Conservation (phyloP, 2,797 vertebrate genomes). For the Danio kyathit region DNA sequence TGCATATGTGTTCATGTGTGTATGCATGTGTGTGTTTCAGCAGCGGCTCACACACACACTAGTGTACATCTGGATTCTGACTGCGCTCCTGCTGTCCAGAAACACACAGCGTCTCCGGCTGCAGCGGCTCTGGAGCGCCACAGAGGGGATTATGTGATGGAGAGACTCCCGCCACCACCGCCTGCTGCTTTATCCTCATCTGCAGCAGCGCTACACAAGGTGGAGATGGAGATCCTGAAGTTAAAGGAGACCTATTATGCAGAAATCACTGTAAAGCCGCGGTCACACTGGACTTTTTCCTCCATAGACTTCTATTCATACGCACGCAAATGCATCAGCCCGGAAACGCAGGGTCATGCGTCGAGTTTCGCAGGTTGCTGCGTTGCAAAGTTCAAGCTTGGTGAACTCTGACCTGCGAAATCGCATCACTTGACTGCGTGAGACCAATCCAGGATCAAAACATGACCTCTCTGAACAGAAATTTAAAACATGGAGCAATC, state of each 20-base stretch:
- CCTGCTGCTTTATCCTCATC: slow-evolving; percentile 60
- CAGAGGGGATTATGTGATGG: slow-evolving; percentile 33
- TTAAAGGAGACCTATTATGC: too few species aligned
- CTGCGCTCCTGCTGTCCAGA: neutral
- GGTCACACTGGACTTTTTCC: too few species aligned
- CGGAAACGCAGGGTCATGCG: too few species aligned
- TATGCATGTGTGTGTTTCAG: neutral
- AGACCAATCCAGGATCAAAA: too few species aligned
- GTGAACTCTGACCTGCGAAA: too few species aligned
- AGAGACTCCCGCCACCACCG: slow-evolving; percentile 42
- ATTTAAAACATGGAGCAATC: too few species aligned
- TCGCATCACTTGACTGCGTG: too few species aligned
- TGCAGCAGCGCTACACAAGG: slow-evolving; percentile 73
- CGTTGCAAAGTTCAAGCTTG: too few species aligned
- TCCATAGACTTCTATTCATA: too few species aligned
- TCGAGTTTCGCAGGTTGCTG: too few species aligned
- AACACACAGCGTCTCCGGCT: neutral
- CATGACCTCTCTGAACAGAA: too few species aligned
- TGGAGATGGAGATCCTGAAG: slow-evolving; percentile 32
- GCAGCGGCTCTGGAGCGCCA: neutral
- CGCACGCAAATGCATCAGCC: too few species aligned
- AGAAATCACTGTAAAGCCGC: neutral
- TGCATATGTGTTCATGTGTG: neutral
- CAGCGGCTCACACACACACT: slow-evolving; percentile 9
- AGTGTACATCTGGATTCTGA: slow-evolving; percentile 33